A percentile compares a stretch with the other conserved stretches of the same genome.
phyloP scores from a whole-genome alignment of 2,113 vertebrate genomes.

The Nerophis lumbriciformis region DNA sequence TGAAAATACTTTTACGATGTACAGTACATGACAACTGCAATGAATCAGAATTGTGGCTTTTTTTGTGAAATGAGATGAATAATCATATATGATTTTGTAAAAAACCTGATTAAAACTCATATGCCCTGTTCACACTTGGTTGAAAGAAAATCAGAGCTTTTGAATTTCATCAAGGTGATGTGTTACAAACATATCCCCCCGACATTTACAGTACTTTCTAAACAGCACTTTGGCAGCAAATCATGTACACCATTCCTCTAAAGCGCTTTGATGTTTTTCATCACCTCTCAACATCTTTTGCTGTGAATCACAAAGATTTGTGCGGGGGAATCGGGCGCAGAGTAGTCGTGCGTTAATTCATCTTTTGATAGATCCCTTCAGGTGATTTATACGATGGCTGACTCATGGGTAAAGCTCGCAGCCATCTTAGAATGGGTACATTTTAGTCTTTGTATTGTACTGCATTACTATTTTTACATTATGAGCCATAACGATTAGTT shows the following conservation, averaged over 20 bases:
- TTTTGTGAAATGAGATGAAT: too few species aligned
- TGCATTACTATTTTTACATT: too few species aligned
- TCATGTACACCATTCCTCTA: neutral
- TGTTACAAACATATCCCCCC: constrained; percentile 19
- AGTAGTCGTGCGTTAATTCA: neutral
- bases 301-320: neutral
- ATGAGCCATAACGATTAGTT: too few species aligned
- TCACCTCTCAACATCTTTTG: neutral
- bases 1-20: too few species aligned
- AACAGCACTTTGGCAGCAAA: neutral
- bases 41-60: too few species aligned
- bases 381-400: too few species aligned
- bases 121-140: neutral
- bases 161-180: constrained; percentile 12
- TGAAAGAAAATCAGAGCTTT: constrained; percentile 14
- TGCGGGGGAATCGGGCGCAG: neutral
- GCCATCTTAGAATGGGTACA: too few species aligned
- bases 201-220: constrained; percentile 34
- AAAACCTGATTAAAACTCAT: neutral
- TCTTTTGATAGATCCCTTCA: too few species aligned
- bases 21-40: too few species aligned
- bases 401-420: neutral
- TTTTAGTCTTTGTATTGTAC: too few species aligned
- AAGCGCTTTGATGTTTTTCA: neutral
- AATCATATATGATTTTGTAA: too few species aligned